Evolutionary conservation across 1,140 invertebrate genomes (phyloP).

Genomic region (Potamilus streckersoni): DNA sequence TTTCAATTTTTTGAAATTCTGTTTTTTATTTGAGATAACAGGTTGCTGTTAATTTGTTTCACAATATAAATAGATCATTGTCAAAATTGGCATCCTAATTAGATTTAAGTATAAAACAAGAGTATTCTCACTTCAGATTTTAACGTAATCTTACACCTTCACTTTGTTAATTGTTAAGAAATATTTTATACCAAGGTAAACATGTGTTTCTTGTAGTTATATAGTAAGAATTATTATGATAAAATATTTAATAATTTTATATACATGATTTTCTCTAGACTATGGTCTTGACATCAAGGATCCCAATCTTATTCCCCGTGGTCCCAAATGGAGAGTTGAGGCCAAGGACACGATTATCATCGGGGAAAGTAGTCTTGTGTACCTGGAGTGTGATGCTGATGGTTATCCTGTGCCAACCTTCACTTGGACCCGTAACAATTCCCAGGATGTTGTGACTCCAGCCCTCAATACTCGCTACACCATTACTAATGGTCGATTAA

Average conservation of each 20-base stretch:
- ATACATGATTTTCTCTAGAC: slow-evolving; percentile 23
- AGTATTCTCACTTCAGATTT: neutral
- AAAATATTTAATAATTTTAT: slow-evolving; percentile 1
- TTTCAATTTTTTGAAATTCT: no score
- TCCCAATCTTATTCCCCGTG: slow-evolving; percentile 37
- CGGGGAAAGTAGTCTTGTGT: slow-evolving; percentile 1
- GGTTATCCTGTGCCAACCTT: slow-evolving; percentile 41
- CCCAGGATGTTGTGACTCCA: neutral
- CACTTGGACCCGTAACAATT: slow-evolving; percentile 31
- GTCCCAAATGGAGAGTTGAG: slow-evolving; percentile 41
- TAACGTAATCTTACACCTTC: neutral
- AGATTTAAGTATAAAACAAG: no score
- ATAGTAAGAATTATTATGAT: neutral
- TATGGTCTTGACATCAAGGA: slow-evolving; percentile 41
- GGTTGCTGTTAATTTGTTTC: no score
- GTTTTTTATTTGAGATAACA: no score
- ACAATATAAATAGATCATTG: no score
- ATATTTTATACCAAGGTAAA: neutral
- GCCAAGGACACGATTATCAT: slow-evolving; percentile 40
- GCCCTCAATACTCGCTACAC: slow-evolving; percentile 14
- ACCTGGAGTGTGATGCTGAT: slow-evolving; percentile 42
- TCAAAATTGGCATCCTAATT: no score
- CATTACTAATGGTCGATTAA: slow-evolving; percentile 42
- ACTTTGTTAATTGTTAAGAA: neutral
- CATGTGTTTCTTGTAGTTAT: neutral